phyloP scores from a whole-genome alignment of 23 tunicate species.

The Clavelina lepadiformis region DNA sequence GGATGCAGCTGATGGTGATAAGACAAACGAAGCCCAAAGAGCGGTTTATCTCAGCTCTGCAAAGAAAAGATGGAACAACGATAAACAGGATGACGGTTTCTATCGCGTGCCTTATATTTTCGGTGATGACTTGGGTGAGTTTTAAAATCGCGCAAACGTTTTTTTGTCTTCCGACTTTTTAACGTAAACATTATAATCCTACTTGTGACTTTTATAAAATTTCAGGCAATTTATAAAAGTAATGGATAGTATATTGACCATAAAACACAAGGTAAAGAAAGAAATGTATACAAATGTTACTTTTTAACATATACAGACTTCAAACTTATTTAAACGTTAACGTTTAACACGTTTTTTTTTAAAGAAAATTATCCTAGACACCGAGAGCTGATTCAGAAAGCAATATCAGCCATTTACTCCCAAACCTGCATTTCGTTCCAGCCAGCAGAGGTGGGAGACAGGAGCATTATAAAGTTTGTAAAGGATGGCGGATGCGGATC shows the following conservation, averaged over 20 bases:
- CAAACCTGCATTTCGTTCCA: slow-evolving; percentile 15
- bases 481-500: background rate
- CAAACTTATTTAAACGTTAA: no score
- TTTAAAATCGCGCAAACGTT: no score
- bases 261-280: no score
- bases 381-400: slow-evolving; percentile 8
- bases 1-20: no score
- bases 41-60: background rate
- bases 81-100: slow-evolving; percentile 3
- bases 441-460: slow-evolving; percentile 16
- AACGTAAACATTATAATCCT: no score
- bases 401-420: slow-evolving; percentile 5
- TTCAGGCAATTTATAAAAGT: no score
- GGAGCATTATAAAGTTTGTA: slow-evolving; percentile 12
- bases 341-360: background rate
- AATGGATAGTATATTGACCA: no score
- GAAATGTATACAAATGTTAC: no score
- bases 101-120: slow-evolving; percentile 11
- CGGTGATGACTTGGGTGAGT: slow-evolving; percentile 4
- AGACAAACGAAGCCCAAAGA: background rate
- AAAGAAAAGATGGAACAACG: slow-evolving; percentile 7
- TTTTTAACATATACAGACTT: no score
- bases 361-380: background rate
- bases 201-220: no score
- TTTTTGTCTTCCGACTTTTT: no score